These are phyloP conservation scores for Chloromyia formosa DNA, from an alignment of 2,888 invertebrate species.

Conservation along the genomic window DNA sequence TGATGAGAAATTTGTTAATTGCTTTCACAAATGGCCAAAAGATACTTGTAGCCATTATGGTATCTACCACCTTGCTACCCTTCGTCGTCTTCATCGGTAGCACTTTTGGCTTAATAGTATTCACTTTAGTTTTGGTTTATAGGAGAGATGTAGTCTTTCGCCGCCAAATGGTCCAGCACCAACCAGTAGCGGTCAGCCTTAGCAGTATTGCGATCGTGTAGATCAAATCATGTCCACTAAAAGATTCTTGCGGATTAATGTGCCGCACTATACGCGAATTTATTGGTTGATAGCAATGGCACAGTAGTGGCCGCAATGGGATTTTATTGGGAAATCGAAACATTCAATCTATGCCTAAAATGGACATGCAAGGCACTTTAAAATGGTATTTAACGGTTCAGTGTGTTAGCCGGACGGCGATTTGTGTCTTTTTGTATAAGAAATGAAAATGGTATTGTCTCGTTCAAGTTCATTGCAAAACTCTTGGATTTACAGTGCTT, in stretches of 20 bases:
- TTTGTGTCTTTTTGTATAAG: not conserved
- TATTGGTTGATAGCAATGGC: not conserved
- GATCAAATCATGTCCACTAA: conserved; percentile 26
- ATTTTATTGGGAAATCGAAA: conserved; percentile 36
- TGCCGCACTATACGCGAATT: too few relatives aligned
- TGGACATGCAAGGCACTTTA: conserved; percentile 21
- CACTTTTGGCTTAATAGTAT: too few relatives aligned
- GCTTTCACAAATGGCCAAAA: conserved; percentile 20
- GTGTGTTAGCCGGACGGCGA: conserved; percentile 27
- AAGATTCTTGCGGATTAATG: conserved; percentile 15
- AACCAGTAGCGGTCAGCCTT: not conserved
- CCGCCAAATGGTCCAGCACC: not conserved
- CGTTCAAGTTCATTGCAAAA: conserved; percentile 4
- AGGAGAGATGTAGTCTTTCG: too few relatives aligned
- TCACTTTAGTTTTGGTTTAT: too few relatives aligned
- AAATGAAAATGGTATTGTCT: not conserved
- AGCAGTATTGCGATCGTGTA: conserved; percentile 10
- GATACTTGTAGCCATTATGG: not conserved
- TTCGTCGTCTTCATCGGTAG: not conserved
- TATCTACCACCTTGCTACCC: not conserved
- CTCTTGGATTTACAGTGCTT: conserved; percentile 14
- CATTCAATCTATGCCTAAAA: conserved; percentile 32
- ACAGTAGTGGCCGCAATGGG: conserved; percentile 13
- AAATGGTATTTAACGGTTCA: conserved; percentile 39
- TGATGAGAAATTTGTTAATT: conserved; percentile 42